Percentiles rank a stretch among this genome's conserved stretches.
These are phyloP conservation scores for Teinopalpus imperialis DNA, from an alignment of 2,888 invertebrate species.

Conservation along the genomic window DNA sequence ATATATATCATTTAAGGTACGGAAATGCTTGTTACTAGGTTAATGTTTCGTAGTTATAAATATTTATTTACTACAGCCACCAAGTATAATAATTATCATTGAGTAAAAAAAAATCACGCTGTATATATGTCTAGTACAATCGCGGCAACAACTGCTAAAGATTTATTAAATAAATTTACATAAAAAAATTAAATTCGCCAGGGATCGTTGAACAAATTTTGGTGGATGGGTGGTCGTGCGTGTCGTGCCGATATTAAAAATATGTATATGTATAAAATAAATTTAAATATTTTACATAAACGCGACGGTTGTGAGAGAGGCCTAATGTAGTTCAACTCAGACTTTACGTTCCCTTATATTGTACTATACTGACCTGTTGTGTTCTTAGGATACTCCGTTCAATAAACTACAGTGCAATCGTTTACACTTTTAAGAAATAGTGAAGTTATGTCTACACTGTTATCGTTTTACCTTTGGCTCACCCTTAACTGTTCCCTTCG, in stretches of 20 bases:
- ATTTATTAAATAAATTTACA: conserved; percentile 33
- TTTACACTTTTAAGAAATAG: conserved; percentile 38
- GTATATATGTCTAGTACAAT: conserved; percentile 46
- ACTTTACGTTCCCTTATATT: conserved; percentile 55
- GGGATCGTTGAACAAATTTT: conserved; percentile 10
- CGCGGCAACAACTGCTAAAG: conserved; percentile 35
- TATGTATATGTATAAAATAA: conserved; percentile 24
- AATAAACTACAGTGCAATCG: conserved; percentile 54
- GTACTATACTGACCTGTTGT: conserved; percentile 75
- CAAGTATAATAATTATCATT: conserved; percentile 32
- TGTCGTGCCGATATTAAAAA: conserved; percentile 25
- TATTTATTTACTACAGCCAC: conserved; percentile 24
- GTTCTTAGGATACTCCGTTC: conserved; percentile 69
- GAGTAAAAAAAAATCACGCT: conserved; percentile 37
- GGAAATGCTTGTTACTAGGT: conserved; percentile 34
- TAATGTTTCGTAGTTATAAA: conserved; percentile 22
- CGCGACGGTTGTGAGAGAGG: conserved; percentile 78
- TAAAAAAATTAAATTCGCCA: conserved; percentile 28
- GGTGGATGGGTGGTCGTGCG: conserved; percentile 17
- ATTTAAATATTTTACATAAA: conserved; percentile 30
- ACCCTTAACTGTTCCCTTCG: conserved; percentile 38
- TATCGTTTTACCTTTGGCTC: conserved; percentile 49
- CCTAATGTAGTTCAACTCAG: conserved; percentile 68
- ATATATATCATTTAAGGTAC: conserved; percentile 42
- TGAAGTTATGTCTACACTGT: conserved; percentile 62